phyloP scores from a whole-genome alignment of 2,113 vertebrate genomes.

The Phycodurus eques region DNA sequence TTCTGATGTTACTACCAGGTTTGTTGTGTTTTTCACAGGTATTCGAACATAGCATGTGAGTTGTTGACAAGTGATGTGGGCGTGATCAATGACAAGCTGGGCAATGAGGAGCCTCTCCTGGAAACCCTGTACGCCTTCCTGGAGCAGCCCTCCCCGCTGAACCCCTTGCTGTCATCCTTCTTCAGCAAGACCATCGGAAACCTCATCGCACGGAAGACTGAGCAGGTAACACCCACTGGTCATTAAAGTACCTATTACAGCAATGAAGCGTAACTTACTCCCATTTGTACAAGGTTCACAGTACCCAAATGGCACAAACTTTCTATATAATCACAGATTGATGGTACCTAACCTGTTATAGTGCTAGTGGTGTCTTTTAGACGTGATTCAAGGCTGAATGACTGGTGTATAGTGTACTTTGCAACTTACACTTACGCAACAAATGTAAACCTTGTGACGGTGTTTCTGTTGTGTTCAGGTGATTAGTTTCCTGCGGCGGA shows the following conservation, averaged over 20 bases:
- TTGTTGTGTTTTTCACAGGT: constrained; percentile 67
- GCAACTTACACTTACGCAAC: neutral
- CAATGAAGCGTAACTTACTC: no score
- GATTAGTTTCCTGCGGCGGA: constrained; percentile 84
- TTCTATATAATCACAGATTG: no score
- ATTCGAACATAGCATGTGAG: constrained; percentile 92
- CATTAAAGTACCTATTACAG: neutral
- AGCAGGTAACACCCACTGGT: constrained; percentile 80
- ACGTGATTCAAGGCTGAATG: no score
- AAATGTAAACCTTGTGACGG: neutral
- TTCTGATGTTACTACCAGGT: neutral
- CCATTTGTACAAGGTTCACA: neutral
- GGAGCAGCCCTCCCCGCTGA: constrained; percentile 87
- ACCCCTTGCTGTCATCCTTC: constrained; percentile 95
- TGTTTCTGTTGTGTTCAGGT: constrained; percentile 72
- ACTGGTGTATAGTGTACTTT: neutral
- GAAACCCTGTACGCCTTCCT: constrained; percentile 87
- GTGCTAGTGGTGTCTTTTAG: neutral
- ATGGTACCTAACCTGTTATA: no score
- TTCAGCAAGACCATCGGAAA: constrained; percentile 97
- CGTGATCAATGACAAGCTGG: constrained; percentile 91
- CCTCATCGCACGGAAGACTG: constrained; percentile 92
- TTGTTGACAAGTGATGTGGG: constrained; percentile 91
- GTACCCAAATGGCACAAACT: no score
- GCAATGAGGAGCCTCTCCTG: constrained; percentile 85